Conservation (phyloP, 2,113 vertebrate species). For the Pantherophis guttatus region DNA sequence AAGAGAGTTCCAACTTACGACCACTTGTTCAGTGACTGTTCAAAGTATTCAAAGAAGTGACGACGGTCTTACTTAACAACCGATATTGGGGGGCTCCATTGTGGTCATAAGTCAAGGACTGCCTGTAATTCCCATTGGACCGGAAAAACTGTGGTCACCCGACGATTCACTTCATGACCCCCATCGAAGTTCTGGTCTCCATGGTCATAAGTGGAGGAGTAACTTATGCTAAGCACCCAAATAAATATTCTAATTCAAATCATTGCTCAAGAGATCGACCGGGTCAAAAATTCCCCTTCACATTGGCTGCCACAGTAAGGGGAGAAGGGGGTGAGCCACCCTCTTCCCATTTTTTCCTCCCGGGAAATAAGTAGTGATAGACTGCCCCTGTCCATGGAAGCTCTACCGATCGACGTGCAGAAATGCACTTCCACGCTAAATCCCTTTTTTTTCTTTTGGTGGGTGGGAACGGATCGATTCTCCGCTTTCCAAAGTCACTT, state of each 20-base stretch:
- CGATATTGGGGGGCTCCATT: no score
- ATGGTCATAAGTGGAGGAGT: background rate
- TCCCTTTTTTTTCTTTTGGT: background rate
- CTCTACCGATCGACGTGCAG: background rate
- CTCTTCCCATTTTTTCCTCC: background rate
- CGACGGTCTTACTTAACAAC: no score
- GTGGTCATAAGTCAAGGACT: background rate
- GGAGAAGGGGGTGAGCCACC: background rate
- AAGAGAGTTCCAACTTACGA: no score
- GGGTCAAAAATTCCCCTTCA: background rate
- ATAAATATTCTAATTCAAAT: background rate
- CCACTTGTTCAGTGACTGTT: no score
- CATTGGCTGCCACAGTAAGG: background rate
- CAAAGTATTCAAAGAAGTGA: no score
- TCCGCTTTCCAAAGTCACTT: background rate
- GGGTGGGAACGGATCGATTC: rapidly evolving
- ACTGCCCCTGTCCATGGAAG: background rate
- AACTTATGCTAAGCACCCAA: rapidly evolving
- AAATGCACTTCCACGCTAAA: background rate
- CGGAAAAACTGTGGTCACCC: rapidly evolving
- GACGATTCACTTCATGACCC: background rate
- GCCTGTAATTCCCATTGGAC: no score
- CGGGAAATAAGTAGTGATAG: background rate
- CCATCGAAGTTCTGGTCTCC: background rate
- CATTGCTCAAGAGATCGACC: background rate